A percentile compares a stretch with the other conserved stretches of the same genome.
These are phyloP conservation scores for Oenanthe oenanthe DNA, from an alignment of 2,113 vertebrate species.

Conservation along the genomic window DNA sequence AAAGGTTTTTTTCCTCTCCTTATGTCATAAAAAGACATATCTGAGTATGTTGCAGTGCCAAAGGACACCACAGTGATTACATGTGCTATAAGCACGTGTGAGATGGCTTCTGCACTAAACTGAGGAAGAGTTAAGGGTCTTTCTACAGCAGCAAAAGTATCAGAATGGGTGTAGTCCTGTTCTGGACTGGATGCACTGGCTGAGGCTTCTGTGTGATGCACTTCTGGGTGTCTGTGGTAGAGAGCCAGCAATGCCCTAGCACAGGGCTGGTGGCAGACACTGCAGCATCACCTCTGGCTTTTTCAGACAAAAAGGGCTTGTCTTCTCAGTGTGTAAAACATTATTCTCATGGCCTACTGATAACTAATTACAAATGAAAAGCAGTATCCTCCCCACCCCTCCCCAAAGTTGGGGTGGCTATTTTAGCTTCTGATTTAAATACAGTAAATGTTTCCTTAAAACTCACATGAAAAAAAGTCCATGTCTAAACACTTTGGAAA, in stretches of 20 bases:
- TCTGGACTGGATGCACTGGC: neutral
- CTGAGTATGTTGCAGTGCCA: neutral
- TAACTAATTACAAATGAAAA: neutral
- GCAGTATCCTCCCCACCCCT: neutral
- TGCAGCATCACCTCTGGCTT: neutral
- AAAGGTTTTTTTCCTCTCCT: neutral
- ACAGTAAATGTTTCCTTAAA: neutral
- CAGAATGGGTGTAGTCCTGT: neutral
- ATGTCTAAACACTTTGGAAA: neutral
- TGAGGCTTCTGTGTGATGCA: neutral
- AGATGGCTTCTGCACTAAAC: neutral
- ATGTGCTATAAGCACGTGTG: neutral
- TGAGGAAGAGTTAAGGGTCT: neutral
- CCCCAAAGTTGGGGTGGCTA: neutral
- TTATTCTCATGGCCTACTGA: neutral
- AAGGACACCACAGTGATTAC: neutral
- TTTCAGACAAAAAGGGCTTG: neutral
- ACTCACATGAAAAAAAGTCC: neutral
- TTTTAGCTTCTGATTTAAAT: neutral
- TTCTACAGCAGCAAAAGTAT: neutral
- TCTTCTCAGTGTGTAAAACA: neutral
- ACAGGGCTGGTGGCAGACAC: rapidly evolving
- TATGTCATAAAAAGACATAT: neutral
- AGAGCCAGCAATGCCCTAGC: neutral
- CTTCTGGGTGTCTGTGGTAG: neutral